A percentile compares a stretch with the other conserved stretches of the same genome.
Conservation (phyloP, 2,888 invertebrate genomes). For the Spodoptera exigua region DNA sequence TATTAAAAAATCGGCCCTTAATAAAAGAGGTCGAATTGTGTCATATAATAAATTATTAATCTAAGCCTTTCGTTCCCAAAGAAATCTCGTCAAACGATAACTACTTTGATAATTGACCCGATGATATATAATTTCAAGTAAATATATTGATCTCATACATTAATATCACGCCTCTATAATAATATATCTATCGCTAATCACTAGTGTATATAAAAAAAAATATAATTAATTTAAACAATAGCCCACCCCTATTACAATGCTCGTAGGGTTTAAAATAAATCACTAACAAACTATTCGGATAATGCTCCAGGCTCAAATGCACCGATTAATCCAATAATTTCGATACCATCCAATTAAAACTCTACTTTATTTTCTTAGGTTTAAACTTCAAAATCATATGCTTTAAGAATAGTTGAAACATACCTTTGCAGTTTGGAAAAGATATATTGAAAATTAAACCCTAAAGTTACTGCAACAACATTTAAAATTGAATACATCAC, state of each 20-base stretch:
- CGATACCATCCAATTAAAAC: slow-evolving; percentile 10
- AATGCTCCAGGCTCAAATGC: slow-evolving; percentile 47
- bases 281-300: slow-evolving; percentile 49
- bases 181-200: slow-evolving; percentile 67
- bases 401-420: slow-evolving; percentile 19
- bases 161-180: slow-evolving; percentile 68
- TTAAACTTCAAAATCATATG: slow-evolving; percentile 32
- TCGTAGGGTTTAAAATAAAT: slow-evolving; percentile 55
- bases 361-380: background rate
- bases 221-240: slow-evolving; percentile 63
- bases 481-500: slow-evolving; percentile 24
- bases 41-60: slow-evolving; percentile 18
- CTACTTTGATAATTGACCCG: slow-evolving; percentile 45
- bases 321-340: slow-evolving; percentile 29
- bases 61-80: slow-evolving; percentile 21
- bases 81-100: slow-evolving; percentile 47
- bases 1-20: too few relatives aligned
- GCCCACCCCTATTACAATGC: slow-evolving; percentile 47
- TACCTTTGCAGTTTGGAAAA: slow-evolving; percentile 18
- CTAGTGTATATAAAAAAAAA: slow-evolving; percentile 60
- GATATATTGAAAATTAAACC: slow-evolving; percentile 24
- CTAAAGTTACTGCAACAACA: slow-evolving; percentile 8
- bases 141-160: slow-evolving; percentile 60
- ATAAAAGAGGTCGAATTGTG: background rate
- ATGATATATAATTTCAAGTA: slow-evolving; percentile 44